Evolutionary conservation across 1,140 invertebrate species (phyloP).

Genomic region (honey bee (Apis mellifera)): Amel_HAv3.1 CM009937.2:9559501-9560000

Average conservation of each 20-base stretch:
- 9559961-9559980: background rate
- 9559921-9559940: background rate
- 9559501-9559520: background rate
- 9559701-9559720: too few species aligned
- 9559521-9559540: conserved; percentile 24
- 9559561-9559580: background rate
- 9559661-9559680: background rate
- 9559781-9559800: conserved; percentile 12
- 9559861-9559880: conserved; percentile 5
- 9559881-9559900: background rate
- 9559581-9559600: background rate
- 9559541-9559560: background rate
- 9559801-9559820: background rate
- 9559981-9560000: background rate
- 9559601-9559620: background rate
- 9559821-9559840: background rate
- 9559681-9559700: too few species aligned
- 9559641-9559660: background rate
- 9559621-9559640: background rate
- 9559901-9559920: conserved; percentile 7
- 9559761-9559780: background rate
- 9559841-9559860: background rate
- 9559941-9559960: background rate
- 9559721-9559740: background rate
- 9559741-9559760: background rate